Conservation (phyloP, 2,888 invertebrate species). For the Limnephilus marmoratus region DNA sequence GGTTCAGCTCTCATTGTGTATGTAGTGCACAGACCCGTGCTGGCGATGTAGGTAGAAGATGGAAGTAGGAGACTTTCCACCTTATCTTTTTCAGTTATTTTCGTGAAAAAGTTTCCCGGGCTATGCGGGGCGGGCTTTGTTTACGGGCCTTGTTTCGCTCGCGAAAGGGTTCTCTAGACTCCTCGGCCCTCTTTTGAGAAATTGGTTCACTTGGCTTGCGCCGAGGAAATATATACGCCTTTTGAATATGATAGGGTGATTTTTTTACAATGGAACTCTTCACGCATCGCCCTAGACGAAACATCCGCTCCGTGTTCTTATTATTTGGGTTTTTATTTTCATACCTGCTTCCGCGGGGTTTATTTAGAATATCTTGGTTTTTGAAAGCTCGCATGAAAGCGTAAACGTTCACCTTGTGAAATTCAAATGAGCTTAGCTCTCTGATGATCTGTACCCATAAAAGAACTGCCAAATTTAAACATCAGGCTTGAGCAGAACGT, state of each 20-base stretch:
- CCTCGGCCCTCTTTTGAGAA: constrained; percentile 47
- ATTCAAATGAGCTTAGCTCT: neutral
- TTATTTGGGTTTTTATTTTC: constrained; percentile 46
- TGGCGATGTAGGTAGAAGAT: constrained; percentile 4
- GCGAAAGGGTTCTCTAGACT: constrained; percentile 44
- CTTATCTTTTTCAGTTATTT: constrained; percentile 51
- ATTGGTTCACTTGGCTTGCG: constrained; percentile 56
- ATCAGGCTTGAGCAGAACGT: neutral
- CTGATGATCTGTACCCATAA: neutral
- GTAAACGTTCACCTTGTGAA: neutral
- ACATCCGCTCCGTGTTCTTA: constrained; percentile 27
- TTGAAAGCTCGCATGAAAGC: neutral
- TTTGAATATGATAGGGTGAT: constrained; percentile 55
- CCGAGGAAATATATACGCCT: constrained; percentile 49
- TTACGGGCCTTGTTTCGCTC: constrained; percentile 56
- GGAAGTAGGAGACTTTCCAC: constrained; percentile 23
- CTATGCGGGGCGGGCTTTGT: constrained; percentile 46
- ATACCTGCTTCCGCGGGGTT: constrained; percentile 43
- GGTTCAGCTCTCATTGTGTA: constrained; percentile 38
- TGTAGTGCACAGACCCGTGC: constrained; percentile 4
- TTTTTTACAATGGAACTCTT: constrained; percentile 44
- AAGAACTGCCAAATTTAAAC: neutral
- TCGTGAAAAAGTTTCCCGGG: constrained; percentile 50
- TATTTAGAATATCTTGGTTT: constrained; percentile 10
- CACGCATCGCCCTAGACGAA: constrained; percentile 22